Conservation (phyloP, 2,888 invertebrate genomes). For the Rhaphigaster nebulosa region DNA sequence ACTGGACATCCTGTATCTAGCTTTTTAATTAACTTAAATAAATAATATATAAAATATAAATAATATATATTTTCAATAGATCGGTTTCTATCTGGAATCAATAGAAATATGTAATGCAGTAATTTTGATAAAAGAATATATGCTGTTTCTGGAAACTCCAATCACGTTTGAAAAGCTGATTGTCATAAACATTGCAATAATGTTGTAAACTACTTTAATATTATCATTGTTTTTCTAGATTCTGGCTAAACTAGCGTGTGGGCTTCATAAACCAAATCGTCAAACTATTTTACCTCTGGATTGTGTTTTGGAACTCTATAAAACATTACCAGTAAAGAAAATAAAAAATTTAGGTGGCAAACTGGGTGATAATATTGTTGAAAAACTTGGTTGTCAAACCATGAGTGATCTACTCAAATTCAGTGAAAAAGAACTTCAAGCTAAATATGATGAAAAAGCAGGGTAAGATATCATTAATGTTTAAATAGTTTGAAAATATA, state of each 20-base stretch:
- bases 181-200: no score
- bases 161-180: no score
- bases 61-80: no score
- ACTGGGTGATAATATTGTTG: conserved; percentile 85
- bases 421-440: conserved; percentile 79
- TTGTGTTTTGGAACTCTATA: conserved; percentile 77
- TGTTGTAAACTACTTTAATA: no score
- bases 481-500: neutral
- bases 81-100: no score
- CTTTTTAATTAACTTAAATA: no score
- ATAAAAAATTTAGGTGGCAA: conserved; percentile 95
- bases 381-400: conserved; percentile 79
- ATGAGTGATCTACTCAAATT: conserved; percentile 85
- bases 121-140: no score
- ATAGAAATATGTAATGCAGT: no score
- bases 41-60: no score
- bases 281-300: conserved; percentile 90
- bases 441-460: conserved; percentile 86
- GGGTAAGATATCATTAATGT: conserved; percentile 74
- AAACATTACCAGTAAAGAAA: conserved; percentile 80
- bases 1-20: no score
- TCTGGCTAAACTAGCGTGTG: conserved; percentile 93
- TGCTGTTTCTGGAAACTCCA: no score
- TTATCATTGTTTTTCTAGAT: conserved; percentile 72
- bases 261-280: conserved; percentile 90